These are phyloP conservation scores for Stegophylla sp. DNA, from an alignment of 2,888 invertebrate species.

Conservation along the genomic window DNA sequence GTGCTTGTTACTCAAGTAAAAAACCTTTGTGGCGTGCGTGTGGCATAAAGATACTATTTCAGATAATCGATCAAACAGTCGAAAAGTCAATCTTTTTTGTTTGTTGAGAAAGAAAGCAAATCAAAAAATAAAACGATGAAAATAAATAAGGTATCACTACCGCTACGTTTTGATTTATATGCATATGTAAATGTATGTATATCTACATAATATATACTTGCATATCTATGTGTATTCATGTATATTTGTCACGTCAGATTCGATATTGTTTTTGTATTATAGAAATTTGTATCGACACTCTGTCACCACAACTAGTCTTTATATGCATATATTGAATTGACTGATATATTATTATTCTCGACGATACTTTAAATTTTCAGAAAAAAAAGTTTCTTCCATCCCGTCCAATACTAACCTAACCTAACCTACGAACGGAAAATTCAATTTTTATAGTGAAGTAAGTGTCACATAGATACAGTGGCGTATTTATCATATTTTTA, in stretches of 20 bases:
- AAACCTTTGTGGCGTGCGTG: slow-evolving; percentile 23
- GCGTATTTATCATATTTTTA: too few species aligned
- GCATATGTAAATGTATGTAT: neutral
- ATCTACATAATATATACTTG: neutral
- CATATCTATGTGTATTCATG: neutral
- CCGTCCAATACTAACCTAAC: neutral
- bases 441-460: neutral
- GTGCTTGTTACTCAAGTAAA: slow-evolving; percentile 17
- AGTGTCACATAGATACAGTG: too few species aligned
- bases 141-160: slow-evolving; percentile 41
- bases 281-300: slow-evolving; percentile 39
- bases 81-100: slow-evolving; percentile 47
- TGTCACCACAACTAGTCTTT: slow-evolving; percentile 1
- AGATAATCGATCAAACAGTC: slow-evolving; percentile 22
- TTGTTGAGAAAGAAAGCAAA: neutral
- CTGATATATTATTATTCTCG: slow-evolving; percentile 30
- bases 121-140: slow-evolving; percentile 12
- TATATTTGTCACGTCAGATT: slow-evolving; percentile 29
- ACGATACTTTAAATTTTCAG: neutral
- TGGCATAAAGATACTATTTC: slow-evolving; percentile 31
- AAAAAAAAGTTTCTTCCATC: neutral
- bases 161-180: neutral
- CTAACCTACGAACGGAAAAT: too few species aligned
- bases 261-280: slow-evolving; percentile 56
- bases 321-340: slow-evolving; percentile 3